phyloP scores from a whole-genome alignment of 92 coral and sea anemone genomes.

The Actinernus sp. region DNA sequence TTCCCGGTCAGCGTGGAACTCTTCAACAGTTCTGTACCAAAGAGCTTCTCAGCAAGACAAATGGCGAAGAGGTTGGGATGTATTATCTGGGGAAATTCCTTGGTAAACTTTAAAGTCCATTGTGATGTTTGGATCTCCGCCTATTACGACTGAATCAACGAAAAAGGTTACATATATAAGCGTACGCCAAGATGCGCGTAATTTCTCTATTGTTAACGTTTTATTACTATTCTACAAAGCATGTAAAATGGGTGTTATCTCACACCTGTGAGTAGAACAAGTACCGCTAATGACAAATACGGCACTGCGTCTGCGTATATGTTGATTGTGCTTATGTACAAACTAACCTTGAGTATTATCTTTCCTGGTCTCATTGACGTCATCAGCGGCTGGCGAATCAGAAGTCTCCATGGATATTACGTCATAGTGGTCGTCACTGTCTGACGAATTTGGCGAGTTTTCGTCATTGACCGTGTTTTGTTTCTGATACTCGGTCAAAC shows the following conservation, averaged over 20 bases:
- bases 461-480: not conserved
- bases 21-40: slow-evolving; percentile 7
- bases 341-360: too few relatives aligned
- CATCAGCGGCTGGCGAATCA: slow-evolving; percentile 1
- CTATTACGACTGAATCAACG: not conserved
- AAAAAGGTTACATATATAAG: not conserved
- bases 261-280: too few relatives aligned
- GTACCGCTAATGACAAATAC: too few relatives aligned
- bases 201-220: too few relatives aligned
- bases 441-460: not conserved
- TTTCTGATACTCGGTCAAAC: not conserved
- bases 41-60: not conserved
- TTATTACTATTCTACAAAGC: too few relatives aligned
- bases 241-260: too few relatives aligned
- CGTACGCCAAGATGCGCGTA: too few relatives aligned
- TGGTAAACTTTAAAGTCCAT: not conserved
- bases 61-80: not conserved
- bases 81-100: not conserved
- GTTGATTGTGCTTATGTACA: too few relatives aligned
- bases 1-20: slow-evolving; percentile 5
- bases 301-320: too few relatives aligned
- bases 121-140: slow-evolving; percentile 4
- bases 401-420: not conserved
- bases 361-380: too few relatives aligned
- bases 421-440: slow-evolving; percentile 2